These are phyloP conservation scores for Chirona hameri DNA, from an alignment of 2,888 invertebrate genomes.

Conservation along the genomic window DNA sequence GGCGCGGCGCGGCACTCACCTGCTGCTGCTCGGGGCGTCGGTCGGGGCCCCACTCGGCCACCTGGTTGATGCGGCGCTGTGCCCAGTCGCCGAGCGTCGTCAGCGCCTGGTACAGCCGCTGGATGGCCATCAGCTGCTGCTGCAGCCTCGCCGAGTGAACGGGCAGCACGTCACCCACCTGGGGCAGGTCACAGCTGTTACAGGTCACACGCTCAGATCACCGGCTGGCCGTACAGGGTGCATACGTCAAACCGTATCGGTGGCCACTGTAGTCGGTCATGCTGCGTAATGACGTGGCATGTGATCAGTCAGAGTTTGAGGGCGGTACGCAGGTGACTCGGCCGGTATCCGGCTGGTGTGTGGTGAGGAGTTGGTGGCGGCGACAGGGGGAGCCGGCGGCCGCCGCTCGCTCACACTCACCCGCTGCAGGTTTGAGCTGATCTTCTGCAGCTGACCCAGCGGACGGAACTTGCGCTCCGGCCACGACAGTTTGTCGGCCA, in stretches of 20 bases:
- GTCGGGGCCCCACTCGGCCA: constrained; percentile 1
- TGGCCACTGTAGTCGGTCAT: too few relatives aligned
- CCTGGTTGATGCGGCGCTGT: background rate
- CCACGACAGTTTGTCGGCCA: constrained; percentile 9
- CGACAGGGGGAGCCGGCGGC: background rate
- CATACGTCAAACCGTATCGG: background rate
- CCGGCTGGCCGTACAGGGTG: background rate
- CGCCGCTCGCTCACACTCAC: background rate
- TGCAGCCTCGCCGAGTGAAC: background rate
- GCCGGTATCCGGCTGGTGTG: too few relatives aligned
- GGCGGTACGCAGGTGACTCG: too few relatives aligned
- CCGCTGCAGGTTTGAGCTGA: background rate
- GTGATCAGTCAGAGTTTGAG: too few relatives aligned
- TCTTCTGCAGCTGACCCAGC: background rate
- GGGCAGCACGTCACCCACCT: background rate
- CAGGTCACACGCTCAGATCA: background rate
- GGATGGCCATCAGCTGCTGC: background rate
- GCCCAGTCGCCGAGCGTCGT: background rate
- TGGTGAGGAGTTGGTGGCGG: too few relatives aligned
- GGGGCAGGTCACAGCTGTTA: background rate
- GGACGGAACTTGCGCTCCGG: background rate
- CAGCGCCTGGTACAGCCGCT: constrained; percentile 8
- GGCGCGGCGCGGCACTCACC: too few relatives aligned
- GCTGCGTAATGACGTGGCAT: too few relatives aligned
- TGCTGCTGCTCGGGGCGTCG: background rate